phyloP scores from a whole-genome alignment of 2,888 invertebrate genomes.

The Ornithoptera alexandrae region DNA sequence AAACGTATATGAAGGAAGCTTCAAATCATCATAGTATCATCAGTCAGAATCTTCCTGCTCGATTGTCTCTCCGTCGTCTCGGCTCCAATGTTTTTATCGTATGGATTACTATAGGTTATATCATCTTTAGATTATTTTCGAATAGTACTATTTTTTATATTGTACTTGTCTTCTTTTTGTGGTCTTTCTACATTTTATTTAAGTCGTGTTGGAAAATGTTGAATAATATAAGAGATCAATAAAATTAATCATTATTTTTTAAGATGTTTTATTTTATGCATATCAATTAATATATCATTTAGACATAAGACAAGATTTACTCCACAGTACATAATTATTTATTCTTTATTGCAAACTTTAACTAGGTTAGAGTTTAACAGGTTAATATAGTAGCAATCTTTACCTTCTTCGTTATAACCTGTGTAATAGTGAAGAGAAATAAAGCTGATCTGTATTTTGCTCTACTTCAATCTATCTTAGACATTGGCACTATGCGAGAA shows the following conservation, averaged over 20 bases:
- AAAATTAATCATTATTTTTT: conserved; percentile 23
- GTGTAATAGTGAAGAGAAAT: too few relatives aligned
- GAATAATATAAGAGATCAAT: conserved; percentile 27
- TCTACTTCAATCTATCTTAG: too few relatives aligned
- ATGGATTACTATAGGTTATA: conserved; percentile 75
- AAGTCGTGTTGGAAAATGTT: conserved; percentile 38
- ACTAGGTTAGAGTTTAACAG: too few relatives aligned
- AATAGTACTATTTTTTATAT: conserved; percentile 74
- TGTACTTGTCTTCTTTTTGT: conserved; percentile 64
- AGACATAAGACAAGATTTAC: too few relatives aligned
- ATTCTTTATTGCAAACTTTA: too few relatives aligned
- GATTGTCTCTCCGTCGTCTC: conserved; percentile 83
- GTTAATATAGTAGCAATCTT: too few relatives aligned
- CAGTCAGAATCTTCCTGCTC: conserved; percentile 81
- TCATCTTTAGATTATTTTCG: conserved; percentile 76
- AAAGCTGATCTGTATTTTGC: too few relatives aligned
- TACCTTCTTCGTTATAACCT: too few relatives aligned
- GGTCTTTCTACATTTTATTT: conserved; percentile 70
- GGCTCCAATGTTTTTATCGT: conserved; percentile 82
- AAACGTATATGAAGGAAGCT: conserved; percentile 81
- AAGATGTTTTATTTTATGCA: conserved; percentile 23
- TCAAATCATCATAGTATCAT: conserved; percentile 79
- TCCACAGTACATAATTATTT: too few relatives aligned
- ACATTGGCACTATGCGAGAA: too few relatives aligned
- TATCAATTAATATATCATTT: not conserved